Conservation (phyloP, 2,113 vertebrate genomes). For the Verasper variegatus region DNA sequence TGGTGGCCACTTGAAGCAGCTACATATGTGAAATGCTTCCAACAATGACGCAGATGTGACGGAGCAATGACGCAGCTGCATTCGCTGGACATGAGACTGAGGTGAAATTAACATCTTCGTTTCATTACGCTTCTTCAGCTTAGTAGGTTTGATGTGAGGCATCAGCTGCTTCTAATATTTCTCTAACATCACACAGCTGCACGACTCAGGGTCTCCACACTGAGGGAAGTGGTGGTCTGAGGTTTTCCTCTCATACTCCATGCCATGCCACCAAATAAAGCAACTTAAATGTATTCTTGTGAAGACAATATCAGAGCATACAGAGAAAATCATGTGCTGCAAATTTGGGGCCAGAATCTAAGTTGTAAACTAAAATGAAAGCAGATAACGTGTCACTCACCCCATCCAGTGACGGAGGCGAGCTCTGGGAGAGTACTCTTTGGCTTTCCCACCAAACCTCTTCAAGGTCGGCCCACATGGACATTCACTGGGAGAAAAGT, state of each 20-base stretch:
- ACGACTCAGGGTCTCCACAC: neutral
- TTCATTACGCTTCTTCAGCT: neutral
- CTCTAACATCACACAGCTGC: neutral
- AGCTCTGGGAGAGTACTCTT: constrained; percentile 92
- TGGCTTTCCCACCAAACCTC: constrained; percentile 95
- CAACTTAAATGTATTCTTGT: neutral
- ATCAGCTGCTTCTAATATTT: neutral
- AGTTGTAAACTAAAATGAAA: neutral
- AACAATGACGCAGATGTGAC: too few species aligned
- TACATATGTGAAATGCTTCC: too few species aligned
- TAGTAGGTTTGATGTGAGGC: neutral
- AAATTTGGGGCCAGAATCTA: neutral
- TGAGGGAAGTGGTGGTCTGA: neutral
- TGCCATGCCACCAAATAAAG: neutral
- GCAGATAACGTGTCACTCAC: constrained; percentile 74
- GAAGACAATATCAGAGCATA: neutral
- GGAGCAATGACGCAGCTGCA: too few species aligned
- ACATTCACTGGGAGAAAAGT: constrained; percentile 86
- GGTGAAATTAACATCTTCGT: neutral
- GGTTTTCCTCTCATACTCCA: neutral
- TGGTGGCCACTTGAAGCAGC: too few species aligned
- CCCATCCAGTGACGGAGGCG: constrained; percentile 95
- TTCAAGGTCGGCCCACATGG: constrained; percentile 91
- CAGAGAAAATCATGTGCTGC: neutral
- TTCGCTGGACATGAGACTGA: neutral